Percentiles rank a stretch among this genome's conserved stretches.
These are phyloP conservation scores for Pollicipes pollicipes DNA, from an alignment of 1,140 invertebrate genomes.

Conservation along the genomic window DNA sequence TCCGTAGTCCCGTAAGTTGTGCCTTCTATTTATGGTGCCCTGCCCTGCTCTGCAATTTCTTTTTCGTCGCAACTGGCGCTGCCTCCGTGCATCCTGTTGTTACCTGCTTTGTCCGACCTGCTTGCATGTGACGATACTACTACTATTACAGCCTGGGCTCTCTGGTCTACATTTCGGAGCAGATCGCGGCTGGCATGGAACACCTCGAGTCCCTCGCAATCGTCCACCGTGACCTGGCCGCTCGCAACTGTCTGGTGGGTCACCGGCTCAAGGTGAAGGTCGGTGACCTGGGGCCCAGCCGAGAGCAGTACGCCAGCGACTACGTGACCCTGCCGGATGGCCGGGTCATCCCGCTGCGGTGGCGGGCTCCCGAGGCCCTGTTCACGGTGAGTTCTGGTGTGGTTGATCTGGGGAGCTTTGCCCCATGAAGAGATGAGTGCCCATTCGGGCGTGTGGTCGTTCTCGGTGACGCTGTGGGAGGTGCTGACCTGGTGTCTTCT, in stretches of 20 bases:
- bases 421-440: no score
- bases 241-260: constrained; percentile 80
- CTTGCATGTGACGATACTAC: background rate
- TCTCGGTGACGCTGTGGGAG: no score
- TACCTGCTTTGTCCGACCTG: no score
- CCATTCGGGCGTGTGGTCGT: no score
- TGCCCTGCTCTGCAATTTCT: no score
- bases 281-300: constrained; percentile 74
- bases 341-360: constrained; percentile 57
- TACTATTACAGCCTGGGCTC: background rate
- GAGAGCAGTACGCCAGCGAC: constrained; percentile 58
- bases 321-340: constrained; percentile 64
- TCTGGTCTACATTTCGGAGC: constrained; percentile 22
- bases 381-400: background rate
- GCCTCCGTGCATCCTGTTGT: no score
- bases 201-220: constrained; percentile 15
- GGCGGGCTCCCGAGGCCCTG: constrained; percentile 65
- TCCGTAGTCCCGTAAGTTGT: no score
- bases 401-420: no score
- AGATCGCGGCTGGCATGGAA: constrained; percentile 21
- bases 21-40: no score
- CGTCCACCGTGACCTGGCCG: constrained; percentile 88
- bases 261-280: constrained; percentile 69
- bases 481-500: no score
- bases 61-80: no score